Percentiles rank a stretch among this genome's conserved stretches.
Conservation (phyloP, 1,140 invertebrate species). For the Heliconius hewitsoni region DNA sequence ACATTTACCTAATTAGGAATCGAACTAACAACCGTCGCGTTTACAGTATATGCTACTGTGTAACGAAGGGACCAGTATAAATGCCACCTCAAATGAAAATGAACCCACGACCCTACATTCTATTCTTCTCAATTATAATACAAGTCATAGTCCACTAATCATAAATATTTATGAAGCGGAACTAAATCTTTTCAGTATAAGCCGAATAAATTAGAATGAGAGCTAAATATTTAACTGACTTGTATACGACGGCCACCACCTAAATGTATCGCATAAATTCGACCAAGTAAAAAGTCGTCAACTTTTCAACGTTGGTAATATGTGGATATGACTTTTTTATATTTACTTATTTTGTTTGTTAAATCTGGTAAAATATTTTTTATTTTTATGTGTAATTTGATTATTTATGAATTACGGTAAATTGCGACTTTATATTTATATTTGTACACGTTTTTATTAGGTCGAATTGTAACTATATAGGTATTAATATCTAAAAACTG, state of each 20-base stretch:
- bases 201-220: constrained; percentile 75
- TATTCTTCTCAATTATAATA: no score
- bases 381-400: background rate
- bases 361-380: background rate
- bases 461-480: no score
- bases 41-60: no score
- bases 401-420: no score
- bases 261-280: constrained; percentile 79
- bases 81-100: background rate
- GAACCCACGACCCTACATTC: no score
- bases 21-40: background rate
- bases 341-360: background rate
- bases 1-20: background rate
- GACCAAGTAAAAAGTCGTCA: constrained; percentile 77
- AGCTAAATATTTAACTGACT: constrained; percentile 77
- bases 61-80: background rate
- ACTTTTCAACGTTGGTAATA: constrained; percentile 48
- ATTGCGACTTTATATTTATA: no score
- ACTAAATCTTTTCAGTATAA: constrained; percentile 73
- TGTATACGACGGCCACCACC: constrained; percentile 71
- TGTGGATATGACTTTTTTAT: constrained; percentile 50
- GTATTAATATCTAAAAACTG: no score
- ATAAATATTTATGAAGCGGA: constrained; percentile 66
- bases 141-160: constrained; percentile 44
- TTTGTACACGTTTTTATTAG: no score